Evolutionary conservation across 2,888 invertebrate genomes (phyloP).

Genomic region (Megaustenia siamemsis): DNA sequence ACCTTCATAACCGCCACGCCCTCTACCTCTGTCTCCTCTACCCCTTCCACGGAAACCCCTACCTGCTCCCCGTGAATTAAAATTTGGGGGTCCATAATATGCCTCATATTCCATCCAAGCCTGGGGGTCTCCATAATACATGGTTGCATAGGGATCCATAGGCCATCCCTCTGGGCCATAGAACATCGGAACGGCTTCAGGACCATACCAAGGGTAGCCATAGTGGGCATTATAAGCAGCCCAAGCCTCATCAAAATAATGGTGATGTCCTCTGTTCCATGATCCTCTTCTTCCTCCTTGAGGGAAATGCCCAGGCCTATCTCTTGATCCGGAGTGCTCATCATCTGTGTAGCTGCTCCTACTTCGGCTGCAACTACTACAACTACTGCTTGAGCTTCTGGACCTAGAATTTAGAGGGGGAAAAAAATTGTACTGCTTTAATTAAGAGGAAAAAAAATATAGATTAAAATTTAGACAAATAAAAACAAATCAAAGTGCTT

Average conservation of each 20-base stretch:
- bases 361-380: conserved; percentile 42
- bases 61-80: conserved; percentile 44
- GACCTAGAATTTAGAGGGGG: background rate
- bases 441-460: no score
- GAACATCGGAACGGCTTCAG: conserved; percentile 48
- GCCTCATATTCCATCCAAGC: conserved; percentile 56
- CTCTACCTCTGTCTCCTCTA: conserved; percentile 19
- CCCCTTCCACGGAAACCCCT: conserved; percentile 43
- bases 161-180: conserved; percentile 52
- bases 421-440: no score
- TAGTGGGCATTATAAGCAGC: conserved; percentile 46
- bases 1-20: conserved; percentile 22
- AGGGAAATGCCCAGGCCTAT: conserved; percentile 52
- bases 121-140: conserved; percentile 57
- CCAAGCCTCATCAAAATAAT: conserved; percentile 46
- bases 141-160: conserved; percentile 54
- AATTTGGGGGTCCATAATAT: conserved; percentile 52
- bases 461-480: no score
- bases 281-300: conserved; percentile 40
- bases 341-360: conserved; percentile 34
- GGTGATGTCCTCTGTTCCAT: conserved; percentile 19
- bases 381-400: background rate
- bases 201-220: conserved; percentile 52
- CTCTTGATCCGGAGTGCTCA: conserved; percentile 51
- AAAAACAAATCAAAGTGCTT: no score